Base-by-base conservation (phyloP, 1,140 invertebrate genomes). In the Bombus confusus region DNA sequence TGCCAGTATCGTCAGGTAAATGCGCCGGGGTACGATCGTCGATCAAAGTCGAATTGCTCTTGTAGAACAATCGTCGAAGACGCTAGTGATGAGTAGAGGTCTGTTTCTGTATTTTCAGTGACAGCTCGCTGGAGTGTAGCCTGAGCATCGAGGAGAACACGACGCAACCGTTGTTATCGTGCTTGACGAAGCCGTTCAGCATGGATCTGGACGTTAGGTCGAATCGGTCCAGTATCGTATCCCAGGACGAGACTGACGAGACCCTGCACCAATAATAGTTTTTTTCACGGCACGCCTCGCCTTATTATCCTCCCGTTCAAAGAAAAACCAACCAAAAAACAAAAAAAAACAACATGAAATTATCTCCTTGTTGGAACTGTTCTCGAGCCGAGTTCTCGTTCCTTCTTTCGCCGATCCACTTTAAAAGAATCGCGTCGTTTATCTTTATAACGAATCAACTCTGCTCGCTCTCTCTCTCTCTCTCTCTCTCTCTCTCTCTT, bases 191-290 rank as follows among this genome's bases (percentile, higher is more conserved):
- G 84, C 96, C 96, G 22, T 96, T 96, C 87, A 94, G 94, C 28
- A 96, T 96, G 94, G 96, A 96, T 88, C 92, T 96, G 66, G 96
- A 96, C 83, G 93, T 96, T 22, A 93, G 94, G 73, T 96, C 96
- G 83, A 96, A 96, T 86, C 92, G 96, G 71, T 96, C 96, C 88
- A 96, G 96, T 81, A 93, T 95, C 79, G 93, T 96, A 81, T 96
- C 95, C 43, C 96, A 96, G 91, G 96, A 95, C 68, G 94, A 95
- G 62, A 92, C 91, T 86, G 94, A 95, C 80, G 94, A 95, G 64
- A 86, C 62, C 66, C 71, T 75, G 86, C 88, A 92, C 74, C 89
- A 89, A 87, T 89, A 91, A 87, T 86, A 73, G 77, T 75, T 68
- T 47, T 62, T 18, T 28, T 52, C 41, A 66, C 66, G 86, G 81